These are phyloP conservation scores for Potorous gilbertii DNA, from an alignment of 2,797 vertebrate species.

Conservation along the genomic window DNA sequence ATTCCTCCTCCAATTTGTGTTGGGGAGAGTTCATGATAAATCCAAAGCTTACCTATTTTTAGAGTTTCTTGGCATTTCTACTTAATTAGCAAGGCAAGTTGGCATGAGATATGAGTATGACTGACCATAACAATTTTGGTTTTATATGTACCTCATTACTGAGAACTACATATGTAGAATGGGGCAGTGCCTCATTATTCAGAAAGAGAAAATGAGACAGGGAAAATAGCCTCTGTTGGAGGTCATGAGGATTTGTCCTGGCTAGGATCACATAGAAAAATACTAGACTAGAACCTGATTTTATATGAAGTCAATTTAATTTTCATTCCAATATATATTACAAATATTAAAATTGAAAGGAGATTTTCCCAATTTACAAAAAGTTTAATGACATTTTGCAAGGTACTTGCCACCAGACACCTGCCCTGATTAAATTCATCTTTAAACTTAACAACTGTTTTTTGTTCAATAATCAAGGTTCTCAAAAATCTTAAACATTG, in stretches of 20 bases:
- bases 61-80: neutral
- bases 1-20: neutral
- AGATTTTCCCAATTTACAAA: neutral
- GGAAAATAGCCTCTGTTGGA: too few relatives aligned
- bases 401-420: neutral
- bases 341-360: neutral
- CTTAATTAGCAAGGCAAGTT: neutral
- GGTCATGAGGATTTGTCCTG: too few relatives aligned
- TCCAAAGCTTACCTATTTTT: neutral
- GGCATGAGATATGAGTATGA: neutral
- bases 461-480: constrained; percentile 8
- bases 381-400: neutral
- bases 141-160: neutral
- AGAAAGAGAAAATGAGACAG: neutral
- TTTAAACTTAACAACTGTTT: constrained; percentile 11
- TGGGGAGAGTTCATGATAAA: neutral
- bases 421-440: neutral
- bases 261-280: too few relatives aligned
- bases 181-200: neutral
- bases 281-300: neutral
- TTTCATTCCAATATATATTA: neutral
- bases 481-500: constrained; percentile 5
- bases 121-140: neutral
- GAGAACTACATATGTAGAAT: neutral
- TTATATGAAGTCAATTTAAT: neutral